Percentiles rank a stretch among this genome's conserved stretches.
phyloP scores from a whole-genome alignment of 1,140 invertebrate genomes.

The Whitmania pigra region DNA sequence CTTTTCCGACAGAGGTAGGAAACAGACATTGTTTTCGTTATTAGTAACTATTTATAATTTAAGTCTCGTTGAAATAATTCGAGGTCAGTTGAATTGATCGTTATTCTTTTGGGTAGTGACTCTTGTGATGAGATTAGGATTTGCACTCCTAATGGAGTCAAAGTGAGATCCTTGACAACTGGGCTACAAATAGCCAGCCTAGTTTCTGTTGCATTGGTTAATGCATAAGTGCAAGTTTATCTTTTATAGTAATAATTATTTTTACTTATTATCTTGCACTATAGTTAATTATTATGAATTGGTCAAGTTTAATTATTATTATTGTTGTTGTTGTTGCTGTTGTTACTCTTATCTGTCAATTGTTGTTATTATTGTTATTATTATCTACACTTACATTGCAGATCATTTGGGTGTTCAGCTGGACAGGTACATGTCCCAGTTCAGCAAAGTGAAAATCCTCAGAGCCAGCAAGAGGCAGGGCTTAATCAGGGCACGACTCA shows the following conservation, averaged over 20 bases:
- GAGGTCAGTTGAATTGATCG: background rate
- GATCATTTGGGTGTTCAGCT: slow-evolving; percentile 79
- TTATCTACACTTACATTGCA: slow-evolving; percentile 40
- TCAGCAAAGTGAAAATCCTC: slow-evolving; percentile 79
- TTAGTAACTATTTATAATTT: background rate
- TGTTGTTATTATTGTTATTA: background rate
- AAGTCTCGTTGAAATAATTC: background rate
- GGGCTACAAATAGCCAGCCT: no score
- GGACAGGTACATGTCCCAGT: slow-evolving; percentile 75
- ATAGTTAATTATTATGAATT: background rate
- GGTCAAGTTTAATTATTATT: background rate
- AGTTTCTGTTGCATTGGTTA: no score
- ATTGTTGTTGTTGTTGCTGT: background rate
- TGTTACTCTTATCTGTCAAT: no score
- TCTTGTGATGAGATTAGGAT: background rate
- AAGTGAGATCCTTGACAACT: no score
- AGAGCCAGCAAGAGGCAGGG: slow-evolving; percentile 48
- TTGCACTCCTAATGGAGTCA: background rate
- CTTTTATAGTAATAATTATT: background rate
- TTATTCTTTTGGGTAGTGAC: background rate
- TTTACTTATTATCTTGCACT: background rate
- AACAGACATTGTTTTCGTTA: background rate
- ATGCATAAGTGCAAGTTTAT: no score
- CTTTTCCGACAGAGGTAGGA: slow-evolving; percentile 44
- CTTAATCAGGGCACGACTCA: slow-evolving; percentile 70